Base-by-base conservation (phyloP, 2,113 vertebrate species). In the Oncorhynchus keta region DNA sequence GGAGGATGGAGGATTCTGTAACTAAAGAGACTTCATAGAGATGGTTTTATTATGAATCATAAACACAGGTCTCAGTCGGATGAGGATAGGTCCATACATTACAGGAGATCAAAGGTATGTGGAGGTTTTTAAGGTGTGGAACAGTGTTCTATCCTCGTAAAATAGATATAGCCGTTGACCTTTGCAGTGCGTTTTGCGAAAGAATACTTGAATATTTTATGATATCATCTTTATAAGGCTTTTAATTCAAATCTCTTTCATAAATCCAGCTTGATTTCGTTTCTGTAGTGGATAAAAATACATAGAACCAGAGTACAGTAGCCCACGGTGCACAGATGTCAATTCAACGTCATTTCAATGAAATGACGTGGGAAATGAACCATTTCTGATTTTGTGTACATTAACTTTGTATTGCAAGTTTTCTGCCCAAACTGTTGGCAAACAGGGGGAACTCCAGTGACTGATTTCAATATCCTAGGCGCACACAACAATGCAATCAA, bases 31-130 rank as follows among this genome's bases (percentile, higher is more conserved):
- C 18, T 62, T 62, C 3, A 62, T 22, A 62, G 59, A 9, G 59
- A 57, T n/a, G 22, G 35, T 70, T 85, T 82, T 76, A 78, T 72
- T 62, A 71, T 73, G 18, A 59, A 57, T 76, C 62, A 72, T 83
- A 81, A 85, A 85, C 7, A 9, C n/a, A n/a, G n/a, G 59, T 9
- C 20, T 62, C 20, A 18, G 3, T 14, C 0, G 5, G 51, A 62
- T n/a, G 59, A 62, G 18, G 59, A 22, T 3, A 5, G 18, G 59
- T 62, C n/a, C 59, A 22, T 62, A 3, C 5, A 62, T n/a, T 4
- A 18, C 49, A 16, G n/a, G n/a, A 62, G n/a, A 62, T 62, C 20
- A 62, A 62, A 62, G 59, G 59, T n/a, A 55, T 5, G 20, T 62
- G 59, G 7, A 22, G 18, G n/a, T 22, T 55, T 8, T 62, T 16